phyloP scores from a whole-genome alignment of 2,888 invertebrate genomes.

The Melieria picta region DNA sequence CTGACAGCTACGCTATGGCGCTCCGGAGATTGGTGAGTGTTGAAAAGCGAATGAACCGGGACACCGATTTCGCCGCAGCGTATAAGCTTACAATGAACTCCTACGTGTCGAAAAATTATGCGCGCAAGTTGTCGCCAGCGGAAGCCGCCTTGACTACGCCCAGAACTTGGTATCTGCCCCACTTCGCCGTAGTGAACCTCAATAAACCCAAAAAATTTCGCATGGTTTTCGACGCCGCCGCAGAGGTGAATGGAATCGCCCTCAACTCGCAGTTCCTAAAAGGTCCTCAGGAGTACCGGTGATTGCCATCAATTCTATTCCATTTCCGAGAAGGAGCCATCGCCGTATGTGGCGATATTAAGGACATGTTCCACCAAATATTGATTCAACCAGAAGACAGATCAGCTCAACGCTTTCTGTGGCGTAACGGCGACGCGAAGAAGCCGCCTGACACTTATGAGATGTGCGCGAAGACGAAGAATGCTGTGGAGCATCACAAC shows the following conservation, averaged over 20 bases:
- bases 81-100: constrained; percentile 3
- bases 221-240: constrained; percentile 55
- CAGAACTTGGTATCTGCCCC: constrained; percentile 49
- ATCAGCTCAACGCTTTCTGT: constrained; percentile 53
- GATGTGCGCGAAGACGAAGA: constrained; percentile 1
- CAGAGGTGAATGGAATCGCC: constrained; percentile 43
- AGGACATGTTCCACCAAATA: constrained; percentile 35
- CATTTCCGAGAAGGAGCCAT: constrained; percentile 53
- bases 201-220: constrained; percentile 49
- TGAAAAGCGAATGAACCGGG: constrained; percentile 3
- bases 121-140: constrained; percentile 22
- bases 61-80: background rate
- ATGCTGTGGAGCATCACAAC: constrained; percentile 1
- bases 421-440: constrained; percentile 39
- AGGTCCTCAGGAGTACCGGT: constrained; percentile 54
- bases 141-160: constrained; percentile 22
- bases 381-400: constrained; percentile 49
- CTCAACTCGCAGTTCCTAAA: constrained; percentile 43
- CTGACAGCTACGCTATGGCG: constrained; percentile 28
- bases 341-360: constrained; percentile 46
- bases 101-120: constrained; percentile 9
- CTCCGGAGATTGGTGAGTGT: background rate
- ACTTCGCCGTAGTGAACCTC: constrained; percentile 44
- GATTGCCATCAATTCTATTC: constrained; percentile 54
- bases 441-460: background rate